Evolutionary conservation across 2,888 invertebrate species (phyloP).

Genomic region (Suillia variegata): DNA sequence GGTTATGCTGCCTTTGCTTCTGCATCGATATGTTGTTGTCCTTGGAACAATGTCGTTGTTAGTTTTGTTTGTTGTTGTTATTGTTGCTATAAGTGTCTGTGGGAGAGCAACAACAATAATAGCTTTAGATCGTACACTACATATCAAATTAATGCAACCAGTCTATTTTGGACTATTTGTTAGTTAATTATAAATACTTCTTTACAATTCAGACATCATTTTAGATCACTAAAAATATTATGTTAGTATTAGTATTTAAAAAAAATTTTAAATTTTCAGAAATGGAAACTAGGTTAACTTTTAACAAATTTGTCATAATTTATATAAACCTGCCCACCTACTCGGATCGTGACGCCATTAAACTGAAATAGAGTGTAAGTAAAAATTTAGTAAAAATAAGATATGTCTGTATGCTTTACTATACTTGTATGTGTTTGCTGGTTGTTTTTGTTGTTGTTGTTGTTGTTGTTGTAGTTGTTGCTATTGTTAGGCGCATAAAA

Average conservation of each 20-base stretch:
- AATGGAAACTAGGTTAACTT: no score
- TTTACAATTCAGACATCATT: no score
- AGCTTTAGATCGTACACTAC: no score
- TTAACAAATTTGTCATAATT: no score
- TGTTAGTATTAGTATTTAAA: no score
- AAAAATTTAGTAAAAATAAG: background rate
- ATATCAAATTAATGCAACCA: no score
- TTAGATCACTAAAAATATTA: no score
- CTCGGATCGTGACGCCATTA: no score
- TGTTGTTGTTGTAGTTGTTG: background rate
- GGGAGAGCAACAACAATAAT: background rate
- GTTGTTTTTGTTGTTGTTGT: background rate
- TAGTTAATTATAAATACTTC: no score
- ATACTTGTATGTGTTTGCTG: background rate
- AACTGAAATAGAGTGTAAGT: background rate
- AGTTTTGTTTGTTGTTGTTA: background rate
- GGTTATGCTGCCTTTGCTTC: background rate
- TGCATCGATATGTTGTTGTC: slow-evolving; percentile 7
- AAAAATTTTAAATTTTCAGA: no score
- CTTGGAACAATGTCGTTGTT: slow-evolving; percentile 7
- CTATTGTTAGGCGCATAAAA: slow-evolving; percentile 6
- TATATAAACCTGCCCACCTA: no score
- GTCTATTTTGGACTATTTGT: no score
- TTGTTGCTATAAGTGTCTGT: background rate
- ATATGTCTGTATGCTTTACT: background rate